These are phyloP conservation scores for Marmota flaviventris DNA, from an alignment of 2,113 vertebrate species.

Conservation along the genomic window DNA sequence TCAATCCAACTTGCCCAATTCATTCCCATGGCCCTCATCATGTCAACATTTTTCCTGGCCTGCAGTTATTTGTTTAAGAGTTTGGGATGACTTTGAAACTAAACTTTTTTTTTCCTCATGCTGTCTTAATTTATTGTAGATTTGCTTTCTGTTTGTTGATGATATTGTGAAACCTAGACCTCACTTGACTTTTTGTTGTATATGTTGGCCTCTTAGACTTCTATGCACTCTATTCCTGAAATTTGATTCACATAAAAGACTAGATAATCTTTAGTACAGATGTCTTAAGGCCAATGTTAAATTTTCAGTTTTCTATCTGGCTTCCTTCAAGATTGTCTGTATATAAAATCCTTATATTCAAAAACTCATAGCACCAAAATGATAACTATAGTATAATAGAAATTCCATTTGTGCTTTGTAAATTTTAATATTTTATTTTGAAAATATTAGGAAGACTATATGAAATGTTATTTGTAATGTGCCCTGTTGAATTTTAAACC, in stretches of 20 bases:
- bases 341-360: background rate
- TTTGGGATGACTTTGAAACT: background rate
- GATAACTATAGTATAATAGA: background rate
- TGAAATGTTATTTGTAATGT: background rate
- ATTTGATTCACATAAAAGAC: background rate
- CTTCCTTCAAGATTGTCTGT: background rate
- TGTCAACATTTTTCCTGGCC: background rate
- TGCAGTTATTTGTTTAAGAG: background rate
- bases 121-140: background rate
- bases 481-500: background rate
- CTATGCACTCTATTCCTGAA: background rate
- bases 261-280: background rate
- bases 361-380: background rate
- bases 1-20: background rate
- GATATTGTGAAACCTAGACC: background rate
- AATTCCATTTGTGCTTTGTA: background rate
- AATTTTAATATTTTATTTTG: conserved; percentile 41
- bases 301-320: background rate
- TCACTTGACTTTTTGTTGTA: background rate
- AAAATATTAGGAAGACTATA: background rate
- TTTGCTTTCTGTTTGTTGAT: background rate
- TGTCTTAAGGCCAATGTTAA: background rate
- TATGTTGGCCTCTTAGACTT: background rate
- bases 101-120: background rate
- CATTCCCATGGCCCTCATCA: background rate